phyloP scores from a whole-genome alignment of 2,113 vertebrate species.

The Willisornis vidua region DNA sequence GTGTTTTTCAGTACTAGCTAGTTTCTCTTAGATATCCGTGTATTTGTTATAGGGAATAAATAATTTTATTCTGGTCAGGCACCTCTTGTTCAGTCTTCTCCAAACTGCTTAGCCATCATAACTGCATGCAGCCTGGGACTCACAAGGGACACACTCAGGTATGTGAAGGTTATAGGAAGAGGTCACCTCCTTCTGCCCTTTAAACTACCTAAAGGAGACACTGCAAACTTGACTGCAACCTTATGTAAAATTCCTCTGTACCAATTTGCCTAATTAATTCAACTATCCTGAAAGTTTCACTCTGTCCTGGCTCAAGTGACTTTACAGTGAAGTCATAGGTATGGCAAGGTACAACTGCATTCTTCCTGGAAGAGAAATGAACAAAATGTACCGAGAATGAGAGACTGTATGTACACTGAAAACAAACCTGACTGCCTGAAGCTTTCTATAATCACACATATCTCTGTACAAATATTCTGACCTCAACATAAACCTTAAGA shows the following conservation, averaged over 20 bases:
- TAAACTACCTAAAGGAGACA: neutral
- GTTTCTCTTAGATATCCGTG: neutral
- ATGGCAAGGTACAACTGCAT: neutral
- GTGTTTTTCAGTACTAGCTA: neutral
- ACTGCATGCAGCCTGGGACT: neutral
- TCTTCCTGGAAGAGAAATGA: slow-evolving; percentile 11
- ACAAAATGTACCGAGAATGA: slow-evolving; percentile 7
- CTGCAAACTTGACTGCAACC: neutral
- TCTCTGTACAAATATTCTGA: neutral
- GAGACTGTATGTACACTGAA: neutral
- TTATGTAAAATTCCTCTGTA: neutral
- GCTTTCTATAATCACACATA: neutral
- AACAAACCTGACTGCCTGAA: neutral
- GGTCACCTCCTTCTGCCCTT: neutral
- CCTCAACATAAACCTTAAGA: neutral
- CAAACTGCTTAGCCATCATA: neutral
- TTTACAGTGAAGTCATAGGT: neutral
- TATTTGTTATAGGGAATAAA: neutral
- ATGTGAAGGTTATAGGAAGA: neutral
- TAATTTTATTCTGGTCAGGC: neutral
- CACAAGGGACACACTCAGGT: neutral
- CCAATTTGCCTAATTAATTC: neutral
- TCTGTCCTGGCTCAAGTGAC: neutral
- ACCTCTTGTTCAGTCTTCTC: neutral
- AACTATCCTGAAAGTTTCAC: neutral